phyloP scores from a whole-genome alignment of 2,888 invertebrate species.

The Apamea anceps region DNA sequence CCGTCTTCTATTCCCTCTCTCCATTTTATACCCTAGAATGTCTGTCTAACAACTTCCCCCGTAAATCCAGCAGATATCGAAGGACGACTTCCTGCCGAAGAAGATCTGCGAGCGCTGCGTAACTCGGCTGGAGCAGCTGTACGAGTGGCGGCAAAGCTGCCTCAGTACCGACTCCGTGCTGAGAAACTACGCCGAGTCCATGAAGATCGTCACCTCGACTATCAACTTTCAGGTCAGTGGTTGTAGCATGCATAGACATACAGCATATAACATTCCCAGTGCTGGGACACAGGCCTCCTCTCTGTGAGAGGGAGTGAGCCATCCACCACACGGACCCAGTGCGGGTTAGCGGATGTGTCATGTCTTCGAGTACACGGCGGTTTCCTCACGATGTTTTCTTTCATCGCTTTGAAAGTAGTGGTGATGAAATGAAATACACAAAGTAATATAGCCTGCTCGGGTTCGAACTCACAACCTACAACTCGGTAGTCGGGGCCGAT shows the following conservation, averaged over 20 bases:
- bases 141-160: conserved; percentile 92
- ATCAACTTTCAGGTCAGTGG: conserved; percentile 92
- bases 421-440: background rate
- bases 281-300: background rate
- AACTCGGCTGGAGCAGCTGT: conserved; percentile 92
- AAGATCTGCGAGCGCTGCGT: conserved; percentile 93
- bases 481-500: too few relatives aligned
- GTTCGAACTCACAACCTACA: background rate
- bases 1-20: too few relatives aligned
- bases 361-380: background rate
- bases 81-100: conserved; percentile 93
- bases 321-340: background rate
- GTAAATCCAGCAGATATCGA: conserved; percentile 91
- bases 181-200: conserved; percentile 92
- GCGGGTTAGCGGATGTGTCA: background rate
- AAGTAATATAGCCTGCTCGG: too few relatives aligned
- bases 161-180: conserved; percentile 92
- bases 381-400: background rate
- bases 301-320: background rate
- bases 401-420: background rate
- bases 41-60: conserved; percentile 55
- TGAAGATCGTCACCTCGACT: conserved; percentile 92
- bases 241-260: background rate
- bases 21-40: background rate
- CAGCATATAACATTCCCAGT: background rate